Percentiles rank a stretch among this genome's conserved stretches.
Evolutionary conservation across 2,113 vertebrate species (phyloP).

Genomic region (Holacanthus passer): DNA sequence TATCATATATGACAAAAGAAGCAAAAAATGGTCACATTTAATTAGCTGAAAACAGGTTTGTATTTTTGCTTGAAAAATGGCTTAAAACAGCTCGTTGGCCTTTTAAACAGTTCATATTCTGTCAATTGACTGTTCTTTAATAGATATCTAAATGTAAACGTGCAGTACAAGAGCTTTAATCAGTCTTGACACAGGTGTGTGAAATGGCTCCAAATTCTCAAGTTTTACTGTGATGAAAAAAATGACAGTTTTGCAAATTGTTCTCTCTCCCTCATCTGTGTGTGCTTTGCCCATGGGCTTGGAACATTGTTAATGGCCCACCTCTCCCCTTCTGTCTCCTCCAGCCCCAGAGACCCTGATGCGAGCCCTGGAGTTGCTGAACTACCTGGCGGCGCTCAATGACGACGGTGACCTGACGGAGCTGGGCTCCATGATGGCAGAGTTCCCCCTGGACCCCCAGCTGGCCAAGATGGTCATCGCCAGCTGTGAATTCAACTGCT

Average conservation of each 20-base stretch:
- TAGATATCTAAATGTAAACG: conserved; percentile 24
- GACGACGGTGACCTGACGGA: conserved; percentile 97
- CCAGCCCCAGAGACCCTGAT: conserved; percentile 98
- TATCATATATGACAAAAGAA: neutral
- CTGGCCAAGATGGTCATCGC: conserved; percentile 99
- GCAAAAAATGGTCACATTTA: neutral
- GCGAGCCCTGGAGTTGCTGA: conserved; percentile 96
- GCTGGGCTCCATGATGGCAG: conserved; percentile 98
- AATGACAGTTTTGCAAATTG: conserved; percentile 48
- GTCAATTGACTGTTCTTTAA: too few species aligned
- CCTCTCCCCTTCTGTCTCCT: conserved; percentile 37
- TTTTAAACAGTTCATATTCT: neutral
- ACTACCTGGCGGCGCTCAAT: conserved; percentile 96
- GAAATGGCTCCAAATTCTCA: conserved; percentile 25
- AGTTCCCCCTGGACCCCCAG: conserved; percentile 96
- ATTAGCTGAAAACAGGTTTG: neutral
- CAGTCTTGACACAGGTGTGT: conserved; percentile 15
- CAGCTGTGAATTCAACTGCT: conserved; percentile 99
- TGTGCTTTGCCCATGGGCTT: conserved; percentile 43
- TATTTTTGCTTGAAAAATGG: too few species aligned
- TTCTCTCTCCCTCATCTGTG: conserved; percentile 16
- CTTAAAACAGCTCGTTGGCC: neutral
- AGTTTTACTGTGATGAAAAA: conserved; percentile 6
- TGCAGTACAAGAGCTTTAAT: neutral
- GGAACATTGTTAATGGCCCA: conserved; percentile 37